Conservation (phyloP, 2,888 invertebrate species). For the Xylocampa areola region DNA sequence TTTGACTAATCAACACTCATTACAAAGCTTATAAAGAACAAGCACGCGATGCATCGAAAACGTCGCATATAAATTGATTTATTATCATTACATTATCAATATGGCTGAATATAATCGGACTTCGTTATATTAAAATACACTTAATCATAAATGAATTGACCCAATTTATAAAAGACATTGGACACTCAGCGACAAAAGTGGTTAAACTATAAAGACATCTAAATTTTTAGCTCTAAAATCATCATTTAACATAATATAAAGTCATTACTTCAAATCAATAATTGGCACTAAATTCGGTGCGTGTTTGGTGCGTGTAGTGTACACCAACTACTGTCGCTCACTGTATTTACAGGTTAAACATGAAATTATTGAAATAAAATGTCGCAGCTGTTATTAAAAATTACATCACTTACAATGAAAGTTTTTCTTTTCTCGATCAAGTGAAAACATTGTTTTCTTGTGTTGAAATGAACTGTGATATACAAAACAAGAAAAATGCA, state of each 20-base stretch:
- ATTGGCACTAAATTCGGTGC: no score
- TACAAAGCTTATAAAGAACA: conserved; percentile 18
- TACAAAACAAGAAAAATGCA: neutral
- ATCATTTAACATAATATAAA: no score
- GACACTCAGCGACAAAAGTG: no score
- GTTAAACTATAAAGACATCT: no score
- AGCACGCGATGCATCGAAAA: conserved; percentile 20
- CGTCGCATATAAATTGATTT: conserved; percentile 40
- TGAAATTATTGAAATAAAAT: neutral
- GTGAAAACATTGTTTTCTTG: neutral
- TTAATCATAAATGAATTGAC: conserved; percentile 31
- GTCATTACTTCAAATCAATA: no score
- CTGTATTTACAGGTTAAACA: neutral
- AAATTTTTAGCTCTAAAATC: no score
- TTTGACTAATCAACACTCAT: conserved; percentile 15
- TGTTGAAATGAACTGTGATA: no score
- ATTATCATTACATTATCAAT: conserved; percentile 45
- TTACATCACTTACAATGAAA: conserved; percentile 1
- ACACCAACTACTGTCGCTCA: no score
- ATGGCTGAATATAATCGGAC: conserved; percentile 17
- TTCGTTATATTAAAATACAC: conserved; percentile 27
- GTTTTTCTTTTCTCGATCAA: conserved; percentile 2
- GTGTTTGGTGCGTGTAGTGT: no score
- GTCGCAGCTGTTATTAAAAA: neutral
- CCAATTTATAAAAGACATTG: conserved; percentile 16